Evolutionary conservation across 2,888 invertebrate species (phyloP).

Genomic region (Diarsia rubi): DNA sequence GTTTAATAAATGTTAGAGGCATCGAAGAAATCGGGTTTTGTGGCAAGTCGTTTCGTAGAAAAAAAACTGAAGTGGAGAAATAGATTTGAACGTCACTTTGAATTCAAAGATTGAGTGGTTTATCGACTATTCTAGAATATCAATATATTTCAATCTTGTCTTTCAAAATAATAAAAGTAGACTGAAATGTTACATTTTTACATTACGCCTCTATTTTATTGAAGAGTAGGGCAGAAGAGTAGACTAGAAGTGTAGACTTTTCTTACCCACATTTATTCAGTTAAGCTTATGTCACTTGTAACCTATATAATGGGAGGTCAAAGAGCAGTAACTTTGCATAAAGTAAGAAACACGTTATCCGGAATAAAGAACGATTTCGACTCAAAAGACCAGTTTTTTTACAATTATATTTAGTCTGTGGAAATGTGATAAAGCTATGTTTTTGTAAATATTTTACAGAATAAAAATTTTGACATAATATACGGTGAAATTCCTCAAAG

Average conservation of each 20-base stretch:
- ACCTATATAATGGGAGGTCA: slow-evolving; percentile 26
- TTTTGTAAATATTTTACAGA: background rate
- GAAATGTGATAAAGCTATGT: background rate
- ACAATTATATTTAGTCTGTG: background rate
- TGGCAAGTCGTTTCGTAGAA: background rate
- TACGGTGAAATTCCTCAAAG: background rate
- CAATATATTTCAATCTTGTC: background rate
- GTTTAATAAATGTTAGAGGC: slow-evolving; percentile 27
- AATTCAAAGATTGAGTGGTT: slow-evolving; percentile 16
- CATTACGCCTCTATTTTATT: background rate
- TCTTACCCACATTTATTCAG: background rate
- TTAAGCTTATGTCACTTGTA: background rate
- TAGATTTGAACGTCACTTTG: slow-evolving; percentile 17
- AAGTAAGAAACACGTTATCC: slow-evolving; percentile 20
- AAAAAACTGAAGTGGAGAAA: slow-evolving; percentile 6
- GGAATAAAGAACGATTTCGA: background rate
- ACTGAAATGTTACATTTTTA: background rate
- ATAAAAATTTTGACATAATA: slow-evolving; percentile 1
- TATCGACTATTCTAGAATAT: background rate
- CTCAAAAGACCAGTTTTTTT: slow-evolving; percentile 33
- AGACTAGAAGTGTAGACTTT: no score
- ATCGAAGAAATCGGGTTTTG: background rate
- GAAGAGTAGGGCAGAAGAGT: background rate
- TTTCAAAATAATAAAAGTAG: background rate
- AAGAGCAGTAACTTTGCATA: slow-evolving; percentile 37